Evolutionary conservation across 2,113 vertebrate genomes (phyloP), one percentile per base, ranked within the genome.

Genomic region (Puntigrus tetrazona): DNA sequence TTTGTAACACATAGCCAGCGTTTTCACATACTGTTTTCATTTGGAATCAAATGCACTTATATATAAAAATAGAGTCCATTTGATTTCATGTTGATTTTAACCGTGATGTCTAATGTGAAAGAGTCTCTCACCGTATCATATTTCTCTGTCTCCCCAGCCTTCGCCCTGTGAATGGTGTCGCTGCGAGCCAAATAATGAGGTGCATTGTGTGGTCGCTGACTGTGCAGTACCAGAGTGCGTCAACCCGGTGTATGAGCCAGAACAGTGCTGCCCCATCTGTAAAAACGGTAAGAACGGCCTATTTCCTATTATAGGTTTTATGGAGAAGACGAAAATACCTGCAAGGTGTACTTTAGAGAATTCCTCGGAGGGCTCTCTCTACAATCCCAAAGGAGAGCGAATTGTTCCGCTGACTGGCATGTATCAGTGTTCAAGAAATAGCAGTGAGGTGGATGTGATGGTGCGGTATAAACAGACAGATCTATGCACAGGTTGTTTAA

Each of bases 231-330:
- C 98, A 9, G 98, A 99, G 92, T 99, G 98, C 90, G 98, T 99
- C 95, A 99, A 99, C 95, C 98, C 98, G 18, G 96, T 99, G 92
- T 99, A 99, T 89, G 98, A 99, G 92, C 98, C 98, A 86, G 97
- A 99, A 88, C 97, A 99, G 91, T 99, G 98, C 96, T 99, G 98
- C 93, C 98, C 98, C 88, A 96, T 99, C 96, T 99, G 98, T 96
- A 99, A 99, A 96, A 98, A 99, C 91, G 98, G 98, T 99, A 97
- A 97, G 96, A 73, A 41, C 91, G 90, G 69, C 82, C 75, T 14
- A 86, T 86, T 65, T 85, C 73, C 29, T 38, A 55, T 74, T 78
- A 84, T 27, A 57, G 85, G 82, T 92, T 89, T n/a, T 50, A 78
- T 67, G 36, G 38, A 73, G n/a, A 31, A 69, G 50, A 70, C 43